Base-by-base conservation (phyloP, 2,113 vertebrate species). In the Anoplopoma fimbria region DNA sequence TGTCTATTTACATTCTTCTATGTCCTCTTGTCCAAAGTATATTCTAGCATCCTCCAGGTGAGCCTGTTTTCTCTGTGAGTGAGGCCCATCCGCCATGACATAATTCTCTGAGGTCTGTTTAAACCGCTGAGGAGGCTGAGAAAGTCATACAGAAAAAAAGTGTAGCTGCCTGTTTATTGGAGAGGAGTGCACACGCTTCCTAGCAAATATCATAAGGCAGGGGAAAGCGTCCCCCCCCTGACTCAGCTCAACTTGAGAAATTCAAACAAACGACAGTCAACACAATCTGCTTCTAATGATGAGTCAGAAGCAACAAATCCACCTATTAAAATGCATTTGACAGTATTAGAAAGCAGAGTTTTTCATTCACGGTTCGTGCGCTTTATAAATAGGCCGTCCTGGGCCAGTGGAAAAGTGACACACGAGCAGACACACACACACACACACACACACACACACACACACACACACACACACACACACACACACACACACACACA, bases 231-330 rank as follows among this genome's bases (percentile, higher is more conserved):
- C 84, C 88, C 75, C 84, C 88, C 75, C 81, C 75, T 87, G 88
- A 90, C 90, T 91, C 88, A 89, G 88, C 78, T 88, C 72, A 77
- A 82, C 84, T 90, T 89, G 86, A 86, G 90, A 94, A 81, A 92
- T 93, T 93, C 89, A 83, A 92, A 89, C 87, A 91, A 91, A 89
- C 77, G 75, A 92, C 84, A 83, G 81, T 73, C 85, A 89, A 89
- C 83, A 90, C 88, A 88, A 88, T 75, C 77, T 51, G 85, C 77
- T 57, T 77, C 79, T 87, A 63, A 82, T 84, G 81, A 90, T 89
- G 86, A 89, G 75, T 91, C 88, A 88, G 71, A 86, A 36, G 85
- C 76, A 72, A 85, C 70, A 84, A 74, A 82, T 79, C 79, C 72
- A 80, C 71, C 65, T 29, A 70, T 89, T 86, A 45, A 75, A 42